Conservation (phyloP, 2,888 invertebrate species). For the Drosophila birchii region DNA sequence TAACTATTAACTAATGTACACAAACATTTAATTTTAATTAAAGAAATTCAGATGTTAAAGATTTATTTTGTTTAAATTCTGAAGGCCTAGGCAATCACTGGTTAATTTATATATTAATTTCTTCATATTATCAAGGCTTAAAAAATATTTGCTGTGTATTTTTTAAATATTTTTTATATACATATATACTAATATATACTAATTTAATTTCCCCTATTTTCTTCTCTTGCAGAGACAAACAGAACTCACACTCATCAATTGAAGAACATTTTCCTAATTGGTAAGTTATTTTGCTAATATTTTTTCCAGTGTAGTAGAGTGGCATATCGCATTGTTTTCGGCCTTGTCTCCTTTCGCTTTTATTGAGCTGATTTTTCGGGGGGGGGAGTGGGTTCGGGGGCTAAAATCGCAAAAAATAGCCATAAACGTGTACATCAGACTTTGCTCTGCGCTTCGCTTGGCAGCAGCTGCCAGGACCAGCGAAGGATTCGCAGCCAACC, state of each 20-base stretch:
- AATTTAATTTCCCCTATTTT: too few relatives aligned
- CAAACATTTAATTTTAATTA: too few relatives aligned
- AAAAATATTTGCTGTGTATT: too few relatives aligned
- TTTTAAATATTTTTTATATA: too few relatives aligned
- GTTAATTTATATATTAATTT: too few relatives aligned
- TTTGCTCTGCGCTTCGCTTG: slow-evolving; percentile 33
- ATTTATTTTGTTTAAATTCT: too few relatives aligned
- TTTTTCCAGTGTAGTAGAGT: slow-evolving; percentile 7
- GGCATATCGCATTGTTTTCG: slow-evolving; percentile 27
- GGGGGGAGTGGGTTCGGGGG: neutral
- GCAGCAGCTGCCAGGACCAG: slow-evolving; percentile 39
- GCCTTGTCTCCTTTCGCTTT: slow-evolving; percentile 26
- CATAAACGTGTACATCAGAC: slow-evolving; percentile 67
- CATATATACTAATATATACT: too few relatives aligned
- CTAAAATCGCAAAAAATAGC: slow-evolving; percentile 65
- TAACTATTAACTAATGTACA: too few relatives aligned
- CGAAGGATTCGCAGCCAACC: neutral
- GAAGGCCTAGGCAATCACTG: too few relatives aligned
- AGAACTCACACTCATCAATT: too few relatives aligned
- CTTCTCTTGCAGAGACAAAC: neutral
- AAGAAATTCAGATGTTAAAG: too few relatives aligned
- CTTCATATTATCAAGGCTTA: too few relatives aligned
- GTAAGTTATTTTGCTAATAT: neutral
- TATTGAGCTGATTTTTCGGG: slow-evolving; percentile 24
- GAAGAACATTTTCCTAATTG: neutral